phyloP scores from a whole-genome alignment of 2,113 vertebrate genomes.

The Gopherus flavomarginatus region DNA sequence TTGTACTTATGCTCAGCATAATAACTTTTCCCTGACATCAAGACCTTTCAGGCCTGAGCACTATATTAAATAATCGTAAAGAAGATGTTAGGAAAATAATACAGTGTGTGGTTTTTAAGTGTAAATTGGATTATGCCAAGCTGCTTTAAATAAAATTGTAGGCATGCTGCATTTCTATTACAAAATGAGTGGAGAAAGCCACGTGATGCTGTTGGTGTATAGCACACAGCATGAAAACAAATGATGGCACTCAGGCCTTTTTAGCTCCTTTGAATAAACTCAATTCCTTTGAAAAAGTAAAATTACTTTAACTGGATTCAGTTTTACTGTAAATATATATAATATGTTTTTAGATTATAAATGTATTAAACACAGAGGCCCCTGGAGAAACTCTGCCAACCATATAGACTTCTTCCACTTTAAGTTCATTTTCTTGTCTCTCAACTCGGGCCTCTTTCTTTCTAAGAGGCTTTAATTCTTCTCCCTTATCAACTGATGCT shows the following conservation, averaged over 20 bases:
- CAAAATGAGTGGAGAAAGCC: not conserved
- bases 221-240: not conserved
- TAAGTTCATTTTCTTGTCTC: not conserved
- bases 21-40: rapidly evolving
- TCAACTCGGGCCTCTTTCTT: not conserved
- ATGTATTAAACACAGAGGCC: not conserved
- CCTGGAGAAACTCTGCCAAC: not conserved
- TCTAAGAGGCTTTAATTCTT: not conserved
- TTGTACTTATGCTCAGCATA: not conserved
- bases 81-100: rapidly evolving
- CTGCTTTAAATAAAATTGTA: not conserved
- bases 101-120: not conserved
- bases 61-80: rapidly evolving
- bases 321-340: rapidly evolving
- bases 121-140: rapidly evolving
- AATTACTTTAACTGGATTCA: not conserved
- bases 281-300: not conserved
- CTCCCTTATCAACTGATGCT: not conserved
- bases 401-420: rapidly evolving
- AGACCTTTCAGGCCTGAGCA: not conserved
- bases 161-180: not conserved
- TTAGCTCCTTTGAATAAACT: not conserved
- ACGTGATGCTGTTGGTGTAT: rapidly evolving
- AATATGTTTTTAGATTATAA: not conserved
- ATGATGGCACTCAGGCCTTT: not conserved